These are phyloP conservation scores for Gerris lacustris DNA, from an alignment of 2,888 invertebrate genomes.

Conservation along the genomic window DNA sequence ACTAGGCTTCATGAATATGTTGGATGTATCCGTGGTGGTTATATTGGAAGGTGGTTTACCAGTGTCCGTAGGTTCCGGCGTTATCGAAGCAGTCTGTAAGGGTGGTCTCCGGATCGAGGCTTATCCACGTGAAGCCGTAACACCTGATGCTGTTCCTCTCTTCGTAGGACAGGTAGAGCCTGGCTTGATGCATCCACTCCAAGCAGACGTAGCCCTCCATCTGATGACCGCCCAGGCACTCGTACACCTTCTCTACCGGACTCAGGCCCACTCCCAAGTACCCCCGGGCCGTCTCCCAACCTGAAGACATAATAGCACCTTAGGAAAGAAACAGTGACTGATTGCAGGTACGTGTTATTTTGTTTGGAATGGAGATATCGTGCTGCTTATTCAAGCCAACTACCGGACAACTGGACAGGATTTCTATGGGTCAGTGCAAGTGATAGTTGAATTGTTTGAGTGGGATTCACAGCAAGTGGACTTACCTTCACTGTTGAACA, in stretches of 20 bases:
- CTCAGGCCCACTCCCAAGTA: constrained; percentile 35
- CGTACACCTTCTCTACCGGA: constrained; percentile 53
- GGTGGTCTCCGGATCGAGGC: constrained; percentile 49
- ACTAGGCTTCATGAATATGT: too few species aligned
- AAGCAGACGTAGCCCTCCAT: constrained; percentile 58
- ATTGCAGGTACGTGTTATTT: too few species aligned
- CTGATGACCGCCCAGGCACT: constrained; percentile 49
- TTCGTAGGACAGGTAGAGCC: constrained; percentile 53
- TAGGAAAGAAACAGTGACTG: constrained; percentile 7
- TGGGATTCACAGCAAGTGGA: neutral
- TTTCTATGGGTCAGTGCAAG: too few species aligned
- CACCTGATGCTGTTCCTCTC: constrained; percentile 45
- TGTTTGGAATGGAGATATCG: too few species aligned
- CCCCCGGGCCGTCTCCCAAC: constrained; percentile 32
- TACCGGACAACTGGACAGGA: too few species aligned
- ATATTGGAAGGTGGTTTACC: constrained; percentile 21
- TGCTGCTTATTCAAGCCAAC: too few species aligned
- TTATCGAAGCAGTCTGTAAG: constrained; percentile 75
- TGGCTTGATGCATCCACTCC: constrained; percentile 66
- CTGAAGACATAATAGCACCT: constrained; percentile 12
- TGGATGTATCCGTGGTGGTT: too few species aligned
- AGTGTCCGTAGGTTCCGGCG: constrained; percentile 32
- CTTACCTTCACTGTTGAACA: constrained; percentile 55
- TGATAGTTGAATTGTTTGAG: too few species aligned
- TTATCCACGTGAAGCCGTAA: constrained; percentile 73